These are phyloP conservation scores for Sorex maritimensis DNA, from an alignment of 2,797 vertebrate species.

Conservation along the genomic window DNA sequence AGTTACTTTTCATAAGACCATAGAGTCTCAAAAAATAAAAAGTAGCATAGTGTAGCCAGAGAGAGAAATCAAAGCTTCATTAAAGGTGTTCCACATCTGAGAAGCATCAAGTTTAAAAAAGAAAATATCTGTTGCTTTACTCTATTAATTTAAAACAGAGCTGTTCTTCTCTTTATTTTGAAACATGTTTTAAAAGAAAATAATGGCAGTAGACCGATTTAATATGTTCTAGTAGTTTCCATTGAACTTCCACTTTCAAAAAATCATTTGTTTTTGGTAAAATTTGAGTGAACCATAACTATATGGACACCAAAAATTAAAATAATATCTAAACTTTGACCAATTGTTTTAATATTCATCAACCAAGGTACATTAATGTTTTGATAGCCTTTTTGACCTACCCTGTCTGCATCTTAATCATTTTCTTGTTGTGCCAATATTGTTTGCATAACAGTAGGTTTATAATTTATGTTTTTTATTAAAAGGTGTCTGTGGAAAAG, in stretches of 20 bases:
- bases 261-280: slow-evolving; percentile 77
- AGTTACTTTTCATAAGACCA: slow-evolving; percentile 70
- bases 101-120: slow-evolving; percentile 79
- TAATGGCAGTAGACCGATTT: slow-evolving; percentile 83
- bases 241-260: slow-evolving; percentile 82
- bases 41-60: slow-evolving; percentile 8
- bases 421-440: slow-evolving; percentile 80
- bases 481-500: slow-evolving; percentile 83
- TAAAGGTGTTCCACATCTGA: slow-evolving; percentile 84
- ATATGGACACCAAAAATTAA: slow-evolving; percentile 80
- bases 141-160: slow-evolving; percentile 84
- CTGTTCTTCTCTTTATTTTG: slow-evolving; percentile 79
- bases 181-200: slow-evolving; percentile 81
- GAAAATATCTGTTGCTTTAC: slow-evolving; percentile 84
- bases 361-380: slow-evolving; percentile 73
- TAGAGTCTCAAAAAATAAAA: slow-evolving; percentile 74
- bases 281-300: slow-evolving; percentile 74
- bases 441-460: slow-evolving; percentile 80
- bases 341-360: slow-evolving; percentile 79
- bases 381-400: slow-evolving; percentile 83
- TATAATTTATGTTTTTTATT: slow-evolving; percentile 84
- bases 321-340: slow-evolving; percentile 79
- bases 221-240: slow-evolving; percentile 80
- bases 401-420: slow-evolving; percentile 66
- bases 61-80: slow-evolving; percentile 81